Evolutionary conservation across 1,140 invertebrate species (phyloP), one percentile per base, ranked within the genome.

Genomic region (Eumeta japonica): DNA sequence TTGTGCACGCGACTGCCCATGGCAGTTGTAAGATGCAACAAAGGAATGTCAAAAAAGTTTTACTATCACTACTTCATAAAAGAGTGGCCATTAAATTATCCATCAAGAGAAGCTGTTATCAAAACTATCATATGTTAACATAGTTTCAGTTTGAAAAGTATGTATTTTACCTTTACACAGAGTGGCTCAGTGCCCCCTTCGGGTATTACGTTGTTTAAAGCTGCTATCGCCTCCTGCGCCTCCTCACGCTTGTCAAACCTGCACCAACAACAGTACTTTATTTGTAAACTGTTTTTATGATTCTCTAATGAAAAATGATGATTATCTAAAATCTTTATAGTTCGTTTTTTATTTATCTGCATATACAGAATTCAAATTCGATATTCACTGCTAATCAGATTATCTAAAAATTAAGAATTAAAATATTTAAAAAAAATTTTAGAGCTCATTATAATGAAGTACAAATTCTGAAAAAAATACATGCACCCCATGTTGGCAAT

Each of bases 151-250:
- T n/a, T n/a, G n/a, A n/a, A n/a, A n/a, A n/a, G n/a, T n/a, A n/a
- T n/a, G n/a, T n/a, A n/a, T n/a, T n/a, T n/a, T 38, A 73, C 68
- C 78, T 89, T 90, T 10, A 97, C 90, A 39, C 82, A 83, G 7
- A 97, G 74, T 7, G 90, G 87, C 55, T 92, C 87, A 19, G 83
- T 85, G 28, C 85, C 86, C 45, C 90, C 91, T 44, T 90, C 87
- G 15, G 90, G 87, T 49, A 89, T 83, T 41, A 86, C 86, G 28
- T 92, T 92, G 65, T 95, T 90, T 35, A 97, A 70, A 20, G 82
- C 81, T 11, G 83, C 79, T 46, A 96, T 94, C 13, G 94, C 93
- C 39, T 87, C 83, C 55, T 93, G 88, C 1, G 94, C 93, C 60
- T 94, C 87, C 65, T 90, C 87, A 40, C 87, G 80, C 57, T 86